Evolutionary conservation across 2,113 vertebrate genomes (phyloP), one percentile per base, ranked within the genome.

Genomic region (Solenodon paradoxus): DNA sequence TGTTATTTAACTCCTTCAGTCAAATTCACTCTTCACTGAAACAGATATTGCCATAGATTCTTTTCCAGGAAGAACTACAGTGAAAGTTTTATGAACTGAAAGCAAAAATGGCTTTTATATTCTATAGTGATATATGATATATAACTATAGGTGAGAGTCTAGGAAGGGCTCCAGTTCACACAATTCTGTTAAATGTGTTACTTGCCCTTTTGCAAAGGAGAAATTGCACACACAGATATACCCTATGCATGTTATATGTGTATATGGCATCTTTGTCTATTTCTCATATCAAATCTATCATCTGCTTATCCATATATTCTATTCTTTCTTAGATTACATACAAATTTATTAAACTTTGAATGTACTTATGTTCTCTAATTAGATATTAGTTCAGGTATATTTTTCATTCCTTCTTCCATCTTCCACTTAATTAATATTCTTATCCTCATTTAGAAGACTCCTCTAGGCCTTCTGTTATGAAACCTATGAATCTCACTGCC

Each of bases 371-470:
- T 57, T 92, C 40, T 90, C 74, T 94, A 79, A 89, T 61, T 87
- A 77, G 45, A 32, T 30, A 93, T 66, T 16, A 74, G 28, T 64
- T 51, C 30, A 75, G 68, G 40, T 79, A 69, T 53, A 28, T 24
- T 89, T 93, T 78, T 88, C 59, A 72, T 88, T 94, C 88, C 55
- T 83, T 93, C 59, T 92, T 71, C 89, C 90, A 78, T 77, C 61
- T 93, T 35, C 74, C 42, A 28, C 68, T 95, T 94, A 79, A 93
- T 93, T 87, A 90, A 84, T 84, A 75, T 20, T 88, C 71, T 84
- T 63, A 40, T 51, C 53, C 24, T 90, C 32, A 2, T 26, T 10
- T 5, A 55, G 47, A 79, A 49, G 71, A 75, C 71, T 79, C 83
- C 79, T 79, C 53, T 90, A 47, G 85, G 53, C 68, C 88, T 75